Conservation (phyloP, 92 coral and sea anemone genomes). For the Actinernus sp. region DNA sequence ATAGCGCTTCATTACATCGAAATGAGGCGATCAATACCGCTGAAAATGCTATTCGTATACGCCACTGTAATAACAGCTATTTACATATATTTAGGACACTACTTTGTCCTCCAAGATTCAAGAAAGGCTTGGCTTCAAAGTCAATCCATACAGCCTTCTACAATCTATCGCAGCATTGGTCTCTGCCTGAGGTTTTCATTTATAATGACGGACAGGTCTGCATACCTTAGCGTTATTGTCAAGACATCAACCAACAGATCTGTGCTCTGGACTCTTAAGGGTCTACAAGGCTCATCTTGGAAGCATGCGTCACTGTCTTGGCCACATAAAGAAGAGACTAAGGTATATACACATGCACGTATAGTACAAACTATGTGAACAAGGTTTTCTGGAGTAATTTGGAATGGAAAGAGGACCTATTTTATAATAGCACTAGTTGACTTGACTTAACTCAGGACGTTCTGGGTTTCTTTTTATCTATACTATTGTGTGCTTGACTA, state of each 20-base stretch:
- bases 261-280: background rate
- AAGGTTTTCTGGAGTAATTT: too few species aligned
- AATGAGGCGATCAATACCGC: too few species aligned
- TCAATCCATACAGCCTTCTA: background rate
- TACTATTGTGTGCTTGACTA: too few species aligned
- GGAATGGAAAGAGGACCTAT: too few species aligned
- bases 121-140: slow-evolving; percentile 4
- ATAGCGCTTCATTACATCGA: too few species aligned
- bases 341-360: too few species aligned
- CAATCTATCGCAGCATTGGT: background rate
- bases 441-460: too few species aligned
- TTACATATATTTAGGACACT: background rate
- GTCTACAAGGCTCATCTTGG: background rate
- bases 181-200: background rate
- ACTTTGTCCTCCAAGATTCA: background rate
- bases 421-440: too few species aligned
- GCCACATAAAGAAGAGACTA: background rate
- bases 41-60: too few species aligned
- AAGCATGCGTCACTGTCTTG: background rate
- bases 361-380: too few species aligned
- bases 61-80: too few species aligned
- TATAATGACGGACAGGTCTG: background rate
- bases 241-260: background rate
- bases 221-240: background rate
- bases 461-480: too few species aligned